Conservation (phyloP, 2,888 invertebrate genomes). For the Nipponacmea schrenckii region DNA sequence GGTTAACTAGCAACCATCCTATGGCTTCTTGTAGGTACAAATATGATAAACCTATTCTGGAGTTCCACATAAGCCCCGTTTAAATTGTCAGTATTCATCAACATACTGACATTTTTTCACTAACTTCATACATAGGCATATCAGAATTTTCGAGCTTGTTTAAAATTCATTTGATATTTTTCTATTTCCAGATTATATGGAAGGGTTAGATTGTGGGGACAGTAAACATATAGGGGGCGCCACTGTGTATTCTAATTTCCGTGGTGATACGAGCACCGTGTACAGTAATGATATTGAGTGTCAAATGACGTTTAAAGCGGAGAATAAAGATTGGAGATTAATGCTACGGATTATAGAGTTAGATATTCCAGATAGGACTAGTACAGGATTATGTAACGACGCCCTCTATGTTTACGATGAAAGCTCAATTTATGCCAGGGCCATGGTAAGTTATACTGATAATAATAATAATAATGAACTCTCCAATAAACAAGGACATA, state of each 20-base stretch:
- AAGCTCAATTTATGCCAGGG: constrained; percentile 47
- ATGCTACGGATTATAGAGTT: constrained; percentile 59
- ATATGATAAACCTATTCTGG: too few species aligned
- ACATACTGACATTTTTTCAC: neutral
- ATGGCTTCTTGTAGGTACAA: too few species aligned
- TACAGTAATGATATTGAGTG: constrained; percentile 57
- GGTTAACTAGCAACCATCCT: too few species aligned
- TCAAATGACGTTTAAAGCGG: constrained; percentile 58
- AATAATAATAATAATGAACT: too few species aligned
- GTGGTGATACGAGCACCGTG: constrained; percentile 33
- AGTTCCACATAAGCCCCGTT: too few species aligned
- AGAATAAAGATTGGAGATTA: constrained; percentile 55
- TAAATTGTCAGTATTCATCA: too few species aligned
- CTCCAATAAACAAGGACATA: too few species aligned
- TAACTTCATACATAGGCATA: neutral
- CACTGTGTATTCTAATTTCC: constrained; percentile 58
- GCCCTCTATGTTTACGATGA: constrained; percentile 64
- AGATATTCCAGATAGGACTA: constrained; percentile 59
- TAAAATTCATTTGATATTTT: constrained; percentile 13
- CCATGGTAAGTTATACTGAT: constrained; percentile 63
- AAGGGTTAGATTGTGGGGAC: constrained; percentile 53
- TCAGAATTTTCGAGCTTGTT: neutral
- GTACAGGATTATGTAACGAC: constrained; percentile 59
- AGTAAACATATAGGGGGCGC: constrained; percentile 57
- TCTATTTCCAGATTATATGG: constrained; percentile 60